Conservation (phyloP, 2,113 vertebrate genomes). For the Semicossyphus pulcher region DNA sequence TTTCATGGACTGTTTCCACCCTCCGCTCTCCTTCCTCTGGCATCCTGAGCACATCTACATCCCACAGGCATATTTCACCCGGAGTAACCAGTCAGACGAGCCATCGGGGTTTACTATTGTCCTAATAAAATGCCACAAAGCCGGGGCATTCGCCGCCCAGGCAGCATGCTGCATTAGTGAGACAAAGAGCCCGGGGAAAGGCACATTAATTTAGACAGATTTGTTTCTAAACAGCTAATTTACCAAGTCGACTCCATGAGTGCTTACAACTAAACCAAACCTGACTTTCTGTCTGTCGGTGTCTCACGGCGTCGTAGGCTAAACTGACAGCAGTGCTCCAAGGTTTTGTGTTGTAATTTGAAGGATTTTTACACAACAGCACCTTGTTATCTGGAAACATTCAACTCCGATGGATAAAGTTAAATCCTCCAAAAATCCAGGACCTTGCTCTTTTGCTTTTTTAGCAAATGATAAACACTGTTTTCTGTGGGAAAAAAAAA, state of each 20-base stretch:
- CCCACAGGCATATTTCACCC: constrained; percentile 57
- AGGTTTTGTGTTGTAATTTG: constrained; percentile 1
- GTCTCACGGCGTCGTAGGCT: background rate
- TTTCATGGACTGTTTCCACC: constrained; percentile 39
- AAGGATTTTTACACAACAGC: background rate
- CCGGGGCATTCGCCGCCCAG: constrained; percentile 34
- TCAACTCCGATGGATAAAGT: constrained; percentile 33
- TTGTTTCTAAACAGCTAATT: constrained; percentile 40
- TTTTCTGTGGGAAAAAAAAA: constrained; percentile 18
- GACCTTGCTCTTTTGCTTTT: constrained; percentile 33
- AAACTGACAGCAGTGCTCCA: background rate
- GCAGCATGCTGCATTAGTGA: constrained; percentile 36
- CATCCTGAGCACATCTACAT: constrained; percentile 14
- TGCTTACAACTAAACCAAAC: constrained; percentile 12
- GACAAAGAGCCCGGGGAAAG: constrained; percentile 36
- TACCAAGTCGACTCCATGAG: constrained; percentile 1
- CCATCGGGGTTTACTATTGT: constrained; percentile 48
- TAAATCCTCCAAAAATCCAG: constrained; percentile 37
- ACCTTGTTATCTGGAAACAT: constrained; percentile 11
- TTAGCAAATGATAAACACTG: constrained; percentile 31
- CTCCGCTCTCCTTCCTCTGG: constrained; percentile 23
- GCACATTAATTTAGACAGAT: constrained; percentile 39
- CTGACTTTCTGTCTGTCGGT: background rate
- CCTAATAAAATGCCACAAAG: constrained; percentile 57
- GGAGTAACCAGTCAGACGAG: constrained; percentile 57